Conservation (phyloP, 2,113 vertebrate genomes). For the Protomyctophum bolini region DNA sequence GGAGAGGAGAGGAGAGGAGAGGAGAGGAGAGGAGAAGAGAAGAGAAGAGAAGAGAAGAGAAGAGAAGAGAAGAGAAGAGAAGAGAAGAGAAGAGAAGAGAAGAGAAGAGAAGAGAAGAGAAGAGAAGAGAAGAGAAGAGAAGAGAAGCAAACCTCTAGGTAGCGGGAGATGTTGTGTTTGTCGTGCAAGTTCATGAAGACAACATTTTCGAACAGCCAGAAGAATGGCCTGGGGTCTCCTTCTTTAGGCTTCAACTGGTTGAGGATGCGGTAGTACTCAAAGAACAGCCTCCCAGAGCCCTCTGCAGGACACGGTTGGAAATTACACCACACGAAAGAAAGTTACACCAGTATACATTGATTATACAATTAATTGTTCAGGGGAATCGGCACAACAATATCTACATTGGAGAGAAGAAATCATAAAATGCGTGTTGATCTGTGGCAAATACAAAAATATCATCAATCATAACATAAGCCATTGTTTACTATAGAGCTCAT, state of each 20-base stretch:
- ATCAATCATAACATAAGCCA: too few species aligned
- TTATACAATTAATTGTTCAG: too few species aligned
- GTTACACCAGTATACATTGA: too few species aligned
- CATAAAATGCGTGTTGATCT: too few species aligned
- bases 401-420: too few species aligned
- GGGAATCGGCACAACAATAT: too few species aligned
- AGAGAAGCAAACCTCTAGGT: conserved; percentile 84
- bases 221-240: conserved; percentile 87
- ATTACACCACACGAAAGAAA: conserved; percentile 11
- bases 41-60: not conserved
- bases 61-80: not conserved
- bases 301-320: conserved; percentile 67
- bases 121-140: too few species aligned
- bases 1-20: too few species aligned
- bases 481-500: too few species aligned
- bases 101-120: not conserved
- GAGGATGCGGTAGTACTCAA: conserved; percentile 90
- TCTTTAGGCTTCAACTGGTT: conserved; percentile 88
- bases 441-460: too few species aligned
- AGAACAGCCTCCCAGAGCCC: conserved; percentile 92
- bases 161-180: conserved; percentile 91
- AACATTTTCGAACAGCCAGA: conserved; percentile 96
- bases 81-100: not conserved
- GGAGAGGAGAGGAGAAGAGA: too few species aligned
- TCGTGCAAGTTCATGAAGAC: conserved; percentile 89